Evolutionary conservation across 1,140 invertebrate species (phyloP).

Genomic region (Saccostrea cuccullata): DNA sequence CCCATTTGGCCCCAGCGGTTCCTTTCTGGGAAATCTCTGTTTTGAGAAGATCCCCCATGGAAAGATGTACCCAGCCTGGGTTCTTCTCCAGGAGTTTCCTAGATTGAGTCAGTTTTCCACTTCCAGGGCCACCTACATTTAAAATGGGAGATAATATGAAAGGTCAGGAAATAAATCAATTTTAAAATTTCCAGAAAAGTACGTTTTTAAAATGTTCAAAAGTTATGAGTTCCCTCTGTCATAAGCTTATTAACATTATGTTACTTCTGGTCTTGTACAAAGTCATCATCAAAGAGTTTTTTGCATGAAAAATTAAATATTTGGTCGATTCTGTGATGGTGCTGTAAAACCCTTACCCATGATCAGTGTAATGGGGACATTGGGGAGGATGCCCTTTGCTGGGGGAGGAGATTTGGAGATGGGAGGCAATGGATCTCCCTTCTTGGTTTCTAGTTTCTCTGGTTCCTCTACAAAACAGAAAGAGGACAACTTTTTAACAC

Average conservation of each 20-base stretch:
- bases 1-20: constrained; percentile 71
- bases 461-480: constrained; percentile 57
- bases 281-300: too few species aligned
- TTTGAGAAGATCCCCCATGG: constrained; percentile 70
- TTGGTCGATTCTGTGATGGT: not conserved
- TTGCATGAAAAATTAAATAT: not conserved
- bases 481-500: not conserved
- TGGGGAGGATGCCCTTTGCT: constrained; percentile 53
- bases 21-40: constrained; percentile 65
- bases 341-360: constrained; percentile 69
- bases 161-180: too few species aligned
- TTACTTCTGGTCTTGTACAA: too few species aligned
- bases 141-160: not conserved
- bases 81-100: constrained; percentile 65
- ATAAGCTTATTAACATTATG: too few species aligned
- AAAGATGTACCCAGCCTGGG: constrained; percentile 72
- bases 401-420: constrained; percentile 60
- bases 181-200: too few species aligned
- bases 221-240: too few species aligned
- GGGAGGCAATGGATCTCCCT: constrained; percentile 69
- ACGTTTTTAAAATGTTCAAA: too few species aligned
- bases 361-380: constrained; percentile 73
- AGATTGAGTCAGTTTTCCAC: constrained; percentile 71
- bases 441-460: constrained; percentile 51
- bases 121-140: constrained; percentile 73